Percentiles rank a stretch among this genome's conserved stretches.
These are phyloP conservation scores for Drosophila yooni DNA, from an alignment of 2,888 invertebrate species.

Conservation along the genomic window DNA sequence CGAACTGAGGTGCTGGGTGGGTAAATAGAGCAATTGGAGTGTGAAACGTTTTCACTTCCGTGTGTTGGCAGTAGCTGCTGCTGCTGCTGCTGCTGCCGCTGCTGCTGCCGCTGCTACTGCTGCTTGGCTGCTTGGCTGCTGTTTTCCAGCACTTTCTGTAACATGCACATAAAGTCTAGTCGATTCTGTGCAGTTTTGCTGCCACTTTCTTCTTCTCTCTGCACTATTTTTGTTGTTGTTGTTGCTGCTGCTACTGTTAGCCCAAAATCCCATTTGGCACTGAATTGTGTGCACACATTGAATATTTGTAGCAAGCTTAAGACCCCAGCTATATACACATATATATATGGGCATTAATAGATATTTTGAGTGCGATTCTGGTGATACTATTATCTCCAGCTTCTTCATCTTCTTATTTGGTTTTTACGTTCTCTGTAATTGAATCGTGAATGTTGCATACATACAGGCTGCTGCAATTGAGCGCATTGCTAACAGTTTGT, in stretches of 20 bases:
- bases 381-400: conserved; percentile 15
- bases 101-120: conserved; percentile 28
- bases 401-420: neutral
- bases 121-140: conserved; percentile 45
- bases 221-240: conserved; percentile 23
- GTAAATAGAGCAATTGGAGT: conserved; percentile 71
- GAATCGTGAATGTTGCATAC: conserved; percentile 57
- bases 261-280: conserved; percentile 77
- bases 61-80: conserved; percentile 54
- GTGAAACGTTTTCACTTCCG: conserved; percentile 81
- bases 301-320: conserved; percentile 74
- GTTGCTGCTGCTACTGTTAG: conserved; percentile 40
- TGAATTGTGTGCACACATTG: conserved; percentile 77
- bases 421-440: conserved; percentile 50
- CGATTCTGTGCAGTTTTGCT: conserved; percentile 57
- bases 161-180: conserved; percentile 74
- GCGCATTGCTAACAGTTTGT: conserved; percentile 37
- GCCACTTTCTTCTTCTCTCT: conserved; percentile 14
- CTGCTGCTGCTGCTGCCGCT: conserved; percentile 25
- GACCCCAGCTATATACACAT: conserved; percentile 50
- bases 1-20: conserved; percentile 8
- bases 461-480: conserved; percentile 36
- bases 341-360: conserved; percentile 65
- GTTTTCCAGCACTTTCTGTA: conserved; percentile 67
- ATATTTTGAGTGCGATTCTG: conserved; percentile 56